Base-by-base conservation (phyloP, 2,113 vertebrate genomes). In the Scatophagus argus region DNA sequence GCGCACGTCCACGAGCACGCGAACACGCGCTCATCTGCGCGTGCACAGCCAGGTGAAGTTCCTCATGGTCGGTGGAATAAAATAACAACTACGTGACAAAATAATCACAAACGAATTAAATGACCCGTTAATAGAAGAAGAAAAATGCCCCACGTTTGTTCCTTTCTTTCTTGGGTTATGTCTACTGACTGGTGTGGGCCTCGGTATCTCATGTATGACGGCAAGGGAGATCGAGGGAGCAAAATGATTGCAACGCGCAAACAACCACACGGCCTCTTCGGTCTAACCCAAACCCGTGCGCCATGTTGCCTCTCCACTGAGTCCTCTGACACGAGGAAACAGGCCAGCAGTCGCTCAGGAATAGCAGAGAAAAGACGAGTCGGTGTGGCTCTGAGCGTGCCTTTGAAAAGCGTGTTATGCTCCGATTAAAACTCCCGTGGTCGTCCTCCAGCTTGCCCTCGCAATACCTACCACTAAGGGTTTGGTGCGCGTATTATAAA, bases 261-360 rank as follows among this genome's bases (percentile, higher is more conserved):
- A 69, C 49, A 67, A 36, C 17, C 43, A 21, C 79, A 82, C 90
- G 87, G 89, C 89, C 91, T 87, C 61, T 82, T 59, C 62, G 79
- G 79, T 84, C 79, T 77, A 56, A 75, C 66, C 44, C 41, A 43
- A 68, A 67, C 76, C 78, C 63, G 78, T 75, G 89, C 91, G 91
- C 91, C 91, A 93, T 93, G 66, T 93, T 93, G 91, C 59, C 85
- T 91, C 68, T 66, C 9, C 55, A 32, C 68, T 13, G 23, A 75
- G 36, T 71, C 17, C 38, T 60, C 69, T 86, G 81, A 78, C 82
- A 81, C 70, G 86, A 89, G 90, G 88, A 88, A 88, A 75, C 58
- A 88, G 91, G 90, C 91, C 89, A 83, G 81, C 17, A 79, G 61
- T 84, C 81, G 86, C 83, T 36, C 55, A 65, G 65, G 69, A 81